Percentiles rank a stretch among this genome's conserved stretches.
Conservation (phyloP, 2,888 invertebrate genomes). For the Electrophaes corylata region DNA sequence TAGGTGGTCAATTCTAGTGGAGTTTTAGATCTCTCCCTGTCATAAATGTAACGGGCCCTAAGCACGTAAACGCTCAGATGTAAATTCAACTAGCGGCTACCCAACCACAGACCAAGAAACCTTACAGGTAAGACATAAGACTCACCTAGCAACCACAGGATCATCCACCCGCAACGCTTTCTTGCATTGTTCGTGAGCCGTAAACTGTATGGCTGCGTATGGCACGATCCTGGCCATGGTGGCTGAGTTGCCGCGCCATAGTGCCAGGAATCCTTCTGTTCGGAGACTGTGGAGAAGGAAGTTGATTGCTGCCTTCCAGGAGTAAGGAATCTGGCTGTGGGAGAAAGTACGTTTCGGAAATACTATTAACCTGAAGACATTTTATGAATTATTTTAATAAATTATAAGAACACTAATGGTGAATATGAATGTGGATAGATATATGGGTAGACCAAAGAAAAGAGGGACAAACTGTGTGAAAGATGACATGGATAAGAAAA, state of each 20-base stretch:
- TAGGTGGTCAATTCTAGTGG: too few relatives aligned
- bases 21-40: too few relatives aligned
- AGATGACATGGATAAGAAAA: too few relatives aligned
- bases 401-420: too few relatives aligned
- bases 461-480: too few relatives aligned
- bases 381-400: too few relatives aligned
- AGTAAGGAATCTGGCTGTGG: conserved; percentile 87
- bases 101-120: background rate
- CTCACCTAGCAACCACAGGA: conserved; percentile 63
- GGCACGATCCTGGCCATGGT: conserved; percentile 99
- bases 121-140: conserved; percentile 10
- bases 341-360: background rate
- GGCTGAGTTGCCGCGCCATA: conserved; percentile 99
- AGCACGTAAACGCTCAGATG: too few relatives aligned
- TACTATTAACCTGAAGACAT: background rate
- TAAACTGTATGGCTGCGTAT: conserved; percentile 98
- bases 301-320: conserved; percentile 87
- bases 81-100: too few relatives aligned
- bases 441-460: too few relatives aligned
- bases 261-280: conserved; percentile 91
- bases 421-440: too few relatives aligned
- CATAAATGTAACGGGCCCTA: too few relatives aligned
- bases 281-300: conserved; percentile 88
- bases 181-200: conserved; percentile 99
- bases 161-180: conserved; percentile 89